A percentile compares a stretch with the other conserved stretches of the same genome.
Evolutionary conservation across 2,888 invertebrate species (phyloP).

Genomic region (Amblyjoppa fuscipennis): DNA sequence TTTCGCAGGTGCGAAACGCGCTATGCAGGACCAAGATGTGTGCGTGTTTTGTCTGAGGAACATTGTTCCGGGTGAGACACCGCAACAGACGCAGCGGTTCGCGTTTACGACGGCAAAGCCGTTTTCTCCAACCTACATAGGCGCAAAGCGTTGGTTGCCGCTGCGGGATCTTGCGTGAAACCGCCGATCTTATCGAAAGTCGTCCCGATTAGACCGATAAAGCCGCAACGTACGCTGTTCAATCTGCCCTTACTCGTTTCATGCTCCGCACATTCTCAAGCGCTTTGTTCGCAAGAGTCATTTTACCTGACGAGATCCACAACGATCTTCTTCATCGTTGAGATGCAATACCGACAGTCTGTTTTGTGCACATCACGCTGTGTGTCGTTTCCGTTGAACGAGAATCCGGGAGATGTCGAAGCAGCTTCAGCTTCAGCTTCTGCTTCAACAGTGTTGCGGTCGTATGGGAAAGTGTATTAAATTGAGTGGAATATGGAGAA

Average conservation of each 20-base stretch:
- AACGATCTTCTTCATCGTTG: slow-evolving; percentile 30
- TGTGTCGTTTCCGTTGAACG: slow-evolving; percentile 13
- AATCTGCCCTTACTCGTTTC: neutral
- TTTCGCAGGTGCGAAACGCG: slow-evolving; percentile 34
- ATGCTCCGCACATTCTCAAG: neutral
- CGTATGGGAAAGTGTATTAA: too few relatives aligned
- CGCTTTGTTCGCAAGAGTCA: too few relatives aligned
- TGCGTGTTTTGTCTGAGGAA: slow-evolving; percentile 7
- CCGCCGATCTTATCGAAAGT: neutral
- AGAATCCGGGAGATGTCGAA: neutral
- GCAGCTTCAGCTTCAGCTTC: neutral
- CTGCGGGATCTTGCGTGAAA: neutral
- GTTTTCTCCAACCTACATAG: neutral
- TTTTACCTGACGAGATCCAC: neutral
- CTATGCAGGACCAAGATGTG: neutral
- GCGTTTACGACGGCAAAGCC: neutral
- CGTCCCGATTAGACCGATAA: neutral
- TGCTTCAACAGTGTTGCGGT: slow-evolving; percentile 28
- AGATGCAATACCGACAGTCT: slow-evolving; percentile 8
- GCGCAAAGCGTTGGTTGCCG: neutral
- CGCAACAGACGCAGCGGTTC: neutral
- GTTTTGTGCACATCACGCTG: slow-evolving; percentile 11
- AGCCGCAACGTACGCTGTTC: neutral
- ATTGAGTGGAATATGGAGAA: too few relatives aligned
- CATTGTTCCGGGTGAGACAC: neutral